These are phyloP conservation scores for Drosophila hydei DNA, from an alignment of 1,140 invertebrate genomes.

Conservation along the genomic window DNA sequence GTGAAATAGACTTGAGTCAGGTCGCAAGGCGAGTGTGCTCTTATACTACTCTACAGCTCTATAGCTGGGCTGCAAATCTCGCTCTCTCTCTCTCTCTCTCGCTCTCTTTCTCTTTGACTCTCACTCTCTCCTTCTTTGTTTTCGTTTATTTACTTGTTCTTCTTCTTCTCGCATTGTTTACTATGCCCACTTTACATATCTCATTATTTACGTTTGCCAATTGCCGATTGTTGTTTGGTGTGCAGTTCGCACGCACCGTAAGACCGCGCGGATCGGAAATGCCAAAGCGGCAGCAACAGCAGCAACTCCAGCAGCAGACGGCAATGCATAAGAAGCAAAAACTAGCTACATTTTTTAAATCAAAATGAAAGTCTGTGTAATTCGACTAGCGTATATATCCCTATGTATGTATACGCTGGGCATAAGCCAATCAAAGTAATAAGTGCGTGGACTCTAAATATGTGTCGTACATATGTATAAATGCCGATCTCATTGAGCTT, in stretches of 20 bases:
- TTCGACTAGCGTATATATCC: not conserved
- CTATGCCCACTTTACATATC: slow-evolving; percentile 2
- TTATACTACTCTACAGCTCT: too few species aligned
- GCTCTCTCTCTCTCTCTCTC: not conserved
- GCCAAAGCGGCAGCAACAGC: slow-evolving; percentile 40
- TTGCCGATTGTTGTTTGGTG: slow-evolving; percentile 26
- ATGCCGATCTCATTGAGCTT: too few species aligned
- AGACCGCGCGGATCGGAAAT: slow-evolving; percentile 59
- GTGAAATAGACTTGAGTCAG: not conserved
- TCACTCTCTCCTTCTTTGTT: not conserved
- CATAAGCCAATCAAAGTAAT: too few species aligned
- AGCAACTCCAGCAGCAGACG: not conserved
- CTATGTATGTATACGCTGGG: not conserved
- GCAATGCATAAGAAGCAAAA: too few species aligned
- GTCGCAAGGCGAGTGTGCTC: not conserved
- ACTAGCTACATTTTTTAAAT: too few species aligned
- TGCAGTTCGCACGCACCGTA: slow-evolving; percentile 19
- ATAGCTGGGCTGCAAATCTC: too few species aligned
- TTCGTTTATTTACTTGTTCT: not conserved
- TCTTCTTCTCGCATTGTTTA: not conserved
- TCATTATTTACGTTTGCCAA: slow-evolving; percentile 12
- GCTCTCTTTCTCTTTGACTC: not conserved
- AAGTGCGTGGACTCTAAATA: too few species aligned
- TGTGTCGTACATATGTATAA: too few species aligned
- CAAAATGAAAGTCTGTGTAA: too few species aligned